Percentiles rank a stretch among this genome's conserved stretches.
phyloP scores from a whole-genome alignment of 2,888 invertebrate species.

The Aleiodes testaceus region DNA sequence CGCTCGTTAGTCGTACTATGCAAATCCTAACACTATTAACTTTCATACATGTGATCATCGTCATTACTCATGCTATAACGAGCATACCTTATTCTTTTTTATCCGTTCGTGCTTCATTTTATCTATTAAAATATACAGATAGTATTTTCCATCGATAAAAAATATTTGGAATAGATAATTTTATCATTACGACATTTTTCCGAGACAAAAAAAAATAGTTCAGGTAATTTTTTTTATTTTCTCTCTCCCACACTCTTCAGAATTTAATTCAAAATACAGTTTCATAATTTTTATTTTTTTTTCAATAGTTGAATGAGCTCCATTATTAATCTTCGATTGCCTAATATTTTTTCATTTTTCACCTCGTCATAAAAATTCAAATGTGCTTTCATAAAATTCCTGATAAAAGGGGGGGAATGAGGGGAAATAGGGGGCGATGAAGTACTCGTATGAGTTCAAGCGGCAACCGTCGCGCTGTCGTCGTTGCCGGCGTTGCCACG shows the following conservation, averaged over 20 bases:
- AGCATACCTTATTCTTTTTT: constrained; percentile 15
- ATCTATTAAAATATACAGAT: neutral
- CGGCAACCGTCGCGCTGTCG: constrained; percentile 31
- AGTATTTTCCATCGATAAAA: too few species aligned
- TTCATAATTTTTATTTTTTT: too few species aligned
- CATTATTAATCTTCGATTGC: too few species aligned
- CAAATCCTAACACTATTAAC: constrained; percentile 27
- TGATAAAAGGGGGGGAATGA: constrained; percentile 2
- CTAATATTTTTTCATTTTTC: neutral
- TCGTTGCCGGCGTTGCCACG: constrained; percentile 41
- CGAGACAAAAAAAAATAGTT: too few species aligned
- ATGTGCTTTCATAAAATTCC: neutral
- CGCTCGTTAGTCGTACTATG: constrained; percentile 51
- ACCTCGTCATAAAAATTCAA: neutral
- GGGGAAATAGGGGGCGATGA: constrained; percentile 34
- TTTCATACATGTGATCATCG: constrained; percentile 3
- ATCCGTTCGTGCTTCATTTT: neutral
- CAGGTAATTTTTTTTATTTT: too few species aligned
- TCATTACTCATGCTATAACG: neutral
- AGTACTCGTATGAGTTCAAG: constrained; percentile 34
- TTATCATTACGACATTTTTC: too few species aligned
- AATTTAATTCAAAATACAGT: too few species aligned
- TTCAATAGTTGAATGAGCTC: neutral
- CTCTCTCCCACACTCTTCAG: too few species aligned
- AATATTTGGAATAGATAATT: too few species aligned